A percentile compares a stretch with the other conserved stretches of the same genome.
Conservation (phyloP, 2,888 invertebrate species). For the Erannis defoliaria region DNA sequence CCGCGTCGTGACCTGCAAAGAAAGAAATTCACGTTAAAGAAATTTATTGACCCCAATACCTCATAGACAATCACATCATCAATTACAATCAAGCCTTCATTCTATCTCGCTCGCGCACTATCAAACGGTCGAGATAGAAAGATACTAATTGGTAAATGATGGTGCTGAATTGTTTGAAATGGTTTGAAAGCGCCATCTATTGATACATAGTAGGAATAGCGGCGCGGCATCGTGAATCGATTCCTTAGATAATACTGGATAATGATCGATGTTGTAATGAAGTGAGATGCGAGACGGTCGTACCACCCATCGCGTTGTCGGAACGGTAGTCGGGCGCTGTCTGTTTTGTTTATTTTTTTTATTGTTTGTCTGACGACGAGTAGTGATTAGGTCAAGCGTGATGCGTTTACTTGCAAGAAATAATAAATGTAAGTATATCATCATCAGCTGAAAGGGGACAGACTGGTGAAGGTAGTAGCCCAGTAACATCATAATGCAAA, state of each 20-base stretch:
- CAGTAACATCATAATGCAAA: too few relatives aligned
- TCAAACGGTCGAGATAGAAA: conserved; percentile 48
- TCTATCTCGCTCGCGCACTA: conserved; percentile 53
- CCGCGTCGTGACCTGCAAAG: conserved; percentile 66
- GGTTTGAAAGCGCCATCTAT: conserved; percentile 76
- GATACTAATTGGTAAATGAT: conserved; percentile 82
- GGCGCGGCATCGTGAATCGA: conserved; percentile 70
- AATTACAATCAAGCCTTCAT: conserved; percentile 79
- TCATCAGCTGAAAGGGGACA: too few relatives aligned
- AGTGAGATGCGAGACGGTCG: conserved; percentile 65
- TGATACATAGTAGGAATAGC: conserved; percentile 84
- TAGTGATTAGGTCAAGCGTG: conserved; percentile 57
- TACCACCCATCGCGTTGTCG: conserved; percentile 75
- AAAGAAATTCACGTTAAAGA: conserved; percentile 74
- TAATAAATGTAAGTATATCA: too few relatives aligned
- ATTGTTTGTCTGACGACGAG: conserved; percentile 63
- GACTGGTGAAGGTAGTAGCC: too few relatives aligned
- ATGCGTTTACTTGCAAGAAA: conserved; percentile 8
- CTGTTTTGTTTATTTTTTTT: conserved; percentile 63
- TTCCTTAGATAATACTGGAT: conserved; percentile 68
- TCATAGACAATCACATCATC: conserved; percentile 82
- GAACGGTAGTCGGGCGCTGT: conserved; percentile 77
- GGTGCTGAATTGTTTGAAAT: conserved; percentile 77
- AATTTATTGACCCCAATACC: conserved; percentile 74
- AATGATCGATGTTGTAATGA: conserved; percentile 80